Conservation (phyloP, 2,888 invertebrate genomes). For the Dolomedes plantarius region DNA sequence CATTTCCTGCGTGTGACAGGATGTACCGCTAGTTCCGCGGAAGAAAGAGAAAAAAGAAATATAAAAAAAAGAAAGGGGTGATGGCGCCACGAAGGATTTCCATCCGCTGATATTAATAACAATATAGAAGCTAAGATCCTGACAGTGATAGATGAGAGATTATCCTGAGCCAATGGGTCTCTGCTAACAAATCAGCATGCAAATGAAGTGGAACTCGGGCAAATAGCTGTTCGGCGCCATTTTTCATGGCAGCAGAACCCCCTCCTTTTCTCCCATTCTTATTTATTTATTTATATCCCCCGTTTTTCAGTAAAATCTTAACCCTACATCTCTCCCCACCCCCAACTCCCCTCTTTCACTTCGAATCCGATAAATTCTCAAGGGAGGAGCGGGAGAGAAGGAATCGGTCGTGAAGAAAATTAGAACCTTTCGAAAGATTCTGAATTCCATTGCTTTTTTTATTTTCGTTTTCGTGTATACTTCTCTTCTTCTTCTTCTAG, state of each 20-base stretch:
- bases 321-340: slow-evolving; percentile 24
- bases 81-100: slow-evolving; percentile 65
- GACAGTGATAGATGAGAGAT: slow-evolving; percentile 72
- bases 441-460: slow-evolving; percentile 7
- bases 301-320: slow-evolving; percentile 45
- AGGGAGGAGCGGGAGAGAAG: slow-evolving; percentile 25
- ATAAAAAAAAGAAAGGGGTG: slow-evolving; percentile 29
- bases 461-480: slow-evolving; percentile 32
- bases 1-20: slow-evolving; percentile 70
- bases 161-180: slow-evolving; percentile 69
- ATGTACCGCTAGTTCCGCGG: slow-evolving; percentile 30
- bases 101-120: slow-evolving; percentile 72
- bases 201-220: slow-evolving; percentile 71
- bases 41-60: slow-evolving; percentile 2
- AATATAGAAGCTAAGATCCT: slow-evolving; percentile 69
- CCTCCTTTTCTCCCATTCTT: slow-evolving; percentile 45
- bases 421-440: slow-evolving; percentile 57
- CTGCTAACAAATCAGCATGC: slow-evolving; percentile 72
- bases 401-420: slow-evolving; percentile 66
- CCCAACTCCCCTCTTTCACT: slow-evolving; percentile 15
- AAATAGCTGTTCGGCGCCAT: slow-evolving; percentile 71
- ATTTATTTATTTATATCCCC: slow-evolving; percentile 55
- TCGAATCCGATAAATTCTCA: slow-evolving; percentile 65
- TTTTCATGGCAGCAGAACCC: slow-evolving; percentile 58
- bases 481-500: slow-evolving; percentile 18